Percentiles rank a stretch among this genome's conserved stretches.
phyloP scores from a whole-genome alignment of 2,113 vertebrate species.

The Datnioides undecimradiatus region DNA sequence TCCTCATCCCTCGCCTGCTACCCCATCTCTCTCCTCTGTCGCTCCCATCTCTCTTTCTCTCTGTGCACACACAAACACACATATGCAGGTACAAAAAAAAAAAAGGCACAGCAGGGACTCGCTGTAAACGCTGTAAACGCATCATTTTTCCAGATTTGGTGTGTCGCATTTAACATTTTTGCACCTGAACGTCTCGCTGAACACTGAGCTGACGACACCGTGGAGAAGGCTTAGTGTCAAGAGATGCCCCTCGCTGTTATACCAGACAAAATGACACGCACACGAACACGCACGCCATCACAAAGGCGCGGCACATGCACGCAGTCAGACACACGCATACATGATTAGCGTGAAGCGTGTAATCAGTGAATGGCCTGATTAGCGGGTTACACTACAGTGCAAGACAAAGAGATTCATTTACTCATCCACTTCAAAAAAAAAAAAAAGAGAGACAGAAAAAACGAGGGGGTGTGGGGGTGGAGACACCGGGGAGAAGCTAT shows the following conservation, averaged over 20 bases:
- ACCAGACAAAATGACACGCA: constrained; percentile 14
- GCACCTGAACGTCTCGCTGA: constrained; percentile 23
- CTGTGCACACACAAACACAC: constrained; percentile 16
- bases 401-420: constrained; percentile 74
- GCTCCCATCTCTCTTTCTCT: constrained; percentile 7
- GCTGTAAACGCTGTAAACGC: constrained; percentile 27
- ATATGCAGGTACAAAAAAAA: constrained; percentile 51
- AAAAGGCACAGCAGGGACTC: constrained; percentile 25
- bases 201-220: constrained; percentile 37
- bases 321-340: constrained; percentile 31
- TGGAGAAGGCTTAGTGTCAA: constrained; percentile 38
- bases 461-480: constrained; percentile 40
- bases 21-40: constrained; percentile 7
- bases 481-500: constrained; percentile 63
- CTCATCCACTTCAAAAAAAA: constrained; percentile 60
- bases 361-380: constrained; percentile 81
- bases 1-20: constrained; percentile 37
- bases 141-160: constrained; percentile 16
- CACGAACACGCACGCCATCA: constrained; percentile 6
- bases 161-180: constrained; percentile 22
- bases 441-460: constrained; percentile 22
- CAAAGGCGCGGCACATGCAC: constrained; percentile 37
- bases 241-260: constrained; percentile 26
- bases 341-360: constrained; percentile 70
- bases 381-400: constrained; percentile 64